Conservation (phyloP, 2,113 vertebrate genomes). For the Heterochromis multidens region DNA sequence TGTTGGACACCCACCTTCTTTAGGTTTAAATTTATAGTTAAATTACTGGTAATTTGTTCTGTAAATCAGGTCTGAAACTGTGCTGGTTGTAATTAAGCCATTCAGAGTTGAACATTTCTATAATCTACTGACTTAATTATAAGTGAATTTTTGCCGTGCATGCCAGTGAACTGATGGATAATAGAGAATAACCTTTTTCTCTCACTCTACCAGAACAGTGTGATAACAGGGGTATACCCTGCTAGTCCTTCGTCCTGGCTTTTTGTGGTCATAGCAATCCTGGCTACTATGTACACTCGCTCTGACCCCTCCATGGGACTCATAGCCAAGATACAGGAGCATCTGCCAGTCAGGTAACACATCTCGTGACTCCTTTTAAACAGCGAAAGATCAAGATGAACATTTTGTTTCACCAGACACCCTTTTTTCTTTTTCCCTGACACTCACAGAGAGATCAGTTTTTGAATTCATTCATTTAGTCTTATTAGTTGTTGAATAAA, state of each 20-base stretch:
- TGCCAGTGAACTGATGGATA: background rate
- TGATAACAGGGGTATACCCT: slow-evolving; percentile 84
- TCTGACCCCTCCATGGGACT: slow-evolving; percentile 93
- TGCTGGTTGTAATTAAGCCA: background rate
- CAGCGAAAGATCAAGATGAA: background rate
- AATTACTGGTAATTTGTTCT: background rate
- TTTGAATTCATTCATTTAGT: background rate
- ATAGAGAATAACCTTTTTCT: background rate
- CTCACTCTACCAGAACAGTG: slow-evolving; percentile 77
- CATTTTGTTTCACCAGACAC: background rate
- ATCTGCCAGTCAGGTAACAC: slow-evolving; percentile 83
- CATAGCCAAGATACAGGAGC: slow-evolving; percentile 88
- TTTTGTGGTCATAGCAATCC: slow-evolving; percentile 86
- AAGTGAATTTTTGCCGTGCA: background rate
- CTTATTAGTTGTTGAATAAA: background rate
- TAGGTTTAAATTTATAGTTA: background rate
- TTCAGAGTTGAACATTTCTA: background rate
- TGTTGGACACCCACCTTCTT: background rate
- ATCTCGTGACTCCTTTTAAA: background rate
- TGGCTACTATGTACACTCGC: slow-evolving; percentile 87
- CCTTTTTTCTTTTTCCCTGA: background rate
- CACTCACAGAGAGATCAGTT: background rate
- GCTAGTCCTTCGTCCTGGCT: slow-evolving; percentile 90
- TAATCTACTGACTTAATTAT: background rate
- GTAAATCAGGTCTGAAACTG: background rate